Base-by-base conservation (phyloP, 2,888 invertebrate species). In the Eupithecia vulgata region DNA sequence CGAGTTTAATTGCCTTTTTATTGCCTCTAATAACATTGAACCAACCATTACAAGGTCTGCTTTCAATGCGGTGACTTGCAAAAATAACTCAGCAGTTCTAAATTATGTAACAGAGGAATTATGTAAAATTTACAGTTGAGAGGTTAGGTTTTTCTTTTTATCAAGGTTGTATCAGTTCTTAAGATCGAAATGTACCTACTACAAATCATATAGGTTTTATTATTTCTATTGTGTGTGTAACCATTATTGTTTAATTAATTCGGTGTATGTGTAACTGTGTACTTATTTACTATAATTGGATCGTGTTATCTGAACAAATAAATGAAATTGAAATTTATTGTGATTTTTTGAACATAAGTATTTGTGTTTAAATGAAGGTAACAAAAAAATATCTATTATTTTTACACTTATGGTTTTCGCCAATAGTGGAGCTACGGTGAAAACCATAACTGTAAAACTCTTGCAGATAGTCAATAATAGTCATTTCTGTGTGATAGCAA, bases 1-100 rank as follows among this genome's bases (percentile, higher is more conserved):
- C 79, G 79, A 76, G 80, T 81, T 81, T 85, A 85, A 85, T 85
- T 85, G 79, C 78, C 80, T 79, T 83, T 85, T 85, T 85, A 85
- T 84, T 83, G 79, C 83, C 80, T 70, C 74, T 85, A 85, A 85
- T 85, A 83, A 83, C 79, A 84, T 81, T 73, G 79, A 67, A 74
- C 76, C 72, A 76, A 78, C 74, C 57, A 78, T 78, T 78, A 77
- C 48, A 34, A 48, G 61, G 66, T 57, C 67, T 62, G 64, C 40
- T 52, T 62, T 73, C 67, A 76, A 74, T 76, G 79, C 77, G 73
- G 72, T 72, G 65, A 67, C 66, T 65, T 57, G 62, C 61, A 61
- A 17, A 64, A 37, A 64, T 64, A 64, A n/a, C 62, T 64, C 35
- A 35, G 62, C n/a, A 2, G 62, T 35, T n/a, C 37, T 37, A 64